Evolutionary conservation across 2,888 invertebrate species (phyloP).

Genomic region (Crossocerus cetratus): DNA sequence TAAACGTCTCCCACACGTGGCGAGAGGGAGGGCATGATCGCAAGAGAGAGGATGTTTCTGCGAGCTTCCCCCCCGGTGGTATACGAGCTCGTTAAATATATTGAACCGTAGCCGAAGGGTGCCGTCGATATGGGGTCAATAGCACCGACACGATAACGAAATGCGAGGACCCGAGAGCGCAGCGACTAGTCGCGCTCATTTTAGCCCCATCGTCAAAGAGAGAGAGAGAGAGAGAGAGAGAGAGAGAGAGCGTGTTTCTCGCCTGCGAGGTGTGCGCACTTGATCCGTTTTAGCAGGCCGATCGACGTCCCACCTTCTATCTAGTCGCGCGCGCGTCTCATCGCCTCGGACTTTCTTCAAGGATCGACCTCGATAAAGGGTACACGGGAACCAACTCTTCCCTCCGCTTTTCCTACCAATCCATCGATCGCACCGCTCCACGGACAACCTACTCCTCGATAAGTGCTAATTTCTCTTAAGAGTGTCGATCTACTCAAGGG

Average conservation of each 20-base stretch:
- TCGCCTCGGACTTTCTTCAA: no score
- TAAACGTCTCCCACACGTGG: slow-evolving; percentile 54
- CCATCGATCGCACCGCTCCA: no score
- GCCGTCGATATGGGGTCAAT: slow-evolving; percentile 59
- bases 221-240: no score
- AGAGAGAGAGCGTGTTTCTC: neutral
- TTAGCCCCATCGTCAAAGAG: slow-evolving; percentile 11
- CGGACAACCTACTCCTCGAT: no score
- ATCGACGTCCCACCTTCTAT: no score
- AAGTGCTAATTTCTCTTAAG: no score
- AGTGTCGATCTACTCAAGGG: no score
- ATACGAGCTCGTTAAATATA: slow-evolving; percentile 61
- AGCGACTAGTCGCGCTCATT: slow-evolving; percentile 10
- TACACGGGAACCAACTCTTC: neutral
- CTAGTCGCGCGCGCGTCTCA: no score
- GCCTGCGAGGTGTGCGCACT: neutral
- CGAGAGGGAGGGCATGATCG: slow-evolving; percentile 38
- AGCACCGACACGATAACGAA: slow-evolving; percentile 53
- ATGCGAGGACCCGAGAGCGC: slow-evolving; percentile 37
- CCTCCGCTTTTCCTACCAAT: neutral
- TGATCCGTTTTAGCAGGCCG: no score
- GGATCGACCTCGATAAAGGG: neutral
- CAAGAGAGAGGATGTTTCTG: slow-evolving; percentile 32
- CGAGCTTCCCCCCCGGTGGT: slow-evolving; percentile 44
- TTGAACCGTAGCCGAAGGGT: slow-evolving; percentile 44